phyloP scores from a whole-genome alignment of 2,888 invertebrate species.

The Megamerina dolium region DNA sequence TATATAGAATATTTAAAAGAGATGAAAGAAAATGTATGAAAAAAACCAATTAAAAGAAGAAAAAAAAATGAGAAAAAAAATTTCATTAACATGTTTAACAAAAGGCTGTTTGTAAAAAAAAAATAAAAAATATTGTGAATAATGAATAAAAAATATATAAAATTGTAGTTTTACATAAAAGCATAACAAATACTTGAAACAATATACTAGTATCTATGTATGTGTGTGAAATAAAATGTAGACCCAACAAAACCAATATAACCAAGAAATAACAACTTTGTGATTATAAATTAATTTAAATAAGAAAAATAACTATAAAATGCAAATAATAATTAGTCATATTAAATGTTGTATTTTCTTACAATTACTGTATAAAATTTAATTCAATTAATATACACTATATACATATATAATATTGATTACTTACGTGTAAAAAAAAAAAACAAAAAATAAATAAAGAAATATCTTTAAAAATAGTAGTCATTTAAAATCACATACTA shows the following conservation, averaged over 20 bases:
- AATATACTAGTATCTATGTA: no score
- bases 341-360: no score
- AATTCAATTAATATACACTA: no score
- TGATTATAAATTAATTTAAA: no score
- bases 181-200: no score
- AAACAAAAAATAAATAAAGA: background rate
- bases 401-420: no score
- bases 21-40: background rate
- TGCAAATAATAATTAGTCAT: no score
- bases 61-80: no score
- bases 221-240: no score
- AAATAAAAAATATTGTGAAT: slow-evolving; percentile 33
- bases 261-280: slow-evolving; percentile 13
- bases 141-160: slow-evolving; percentile 17
- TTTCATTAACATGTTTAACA: slow-evolving; percentile 43
- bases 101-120: slow-evolving; percentile 47
- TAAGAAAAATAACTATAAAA: slow-evolving; percentile 8
- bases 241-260: no score
- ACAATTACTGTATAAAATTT: no score
- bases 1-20: background rate
- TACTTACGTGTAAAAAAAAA: slow-evolving; percentile 6
- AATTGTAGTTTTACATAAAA: no score
- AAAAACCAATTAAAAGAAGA: slow-evolving; percentile 2
- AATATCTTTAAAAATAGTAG: background rate
- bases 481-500: background rate